Base-by-base conservation (phyloP, 2,797 vertebrate species). In the Salmo trutta region DNA sequence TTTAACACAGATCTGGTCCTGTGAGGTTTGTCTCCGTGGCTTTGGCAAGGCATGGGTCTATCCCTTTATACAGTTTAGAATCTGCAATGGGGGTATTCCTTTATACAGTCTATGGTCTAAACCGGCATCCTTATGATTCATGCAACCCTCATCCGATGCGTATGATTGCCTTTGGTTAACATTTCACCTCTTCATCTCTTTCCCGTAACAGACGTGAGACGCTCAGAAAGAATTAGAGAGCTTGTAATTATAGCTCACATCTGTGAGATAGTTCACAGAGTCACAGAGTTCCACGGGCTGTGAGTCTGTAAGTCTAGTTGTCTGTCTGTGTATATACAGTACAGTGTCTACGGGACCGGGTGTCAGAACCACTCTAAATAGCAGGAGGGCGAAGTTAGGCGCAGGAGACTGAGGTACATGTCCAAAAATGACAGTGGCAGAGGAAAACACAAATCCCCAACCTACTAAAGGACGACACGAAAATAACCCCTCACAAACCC, bases 81-180 rank as follows among this genome's bases (percentile, higher is more conserved):
- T 59, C 19, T 24, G n/a, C 56, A 24, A 24, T 16, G 8, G n/a
- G 5, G n/a, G 4, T 21, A 21, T 16, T 7, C n/a, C n/a, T 62
- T 62, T 62, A 24, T 62, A 21, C 66, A 68, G 21, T 29, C 79
- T 81, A 36, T 36, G 41, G 10, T 47, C 41, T 47, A 47, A 47
- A 47, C 41, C 10, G 10, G 41, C 41, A 47, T 62, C 59, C 21
- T 21, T 62, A 21, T 24, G 59, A 21, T 2, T 62, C 8, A 59
- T 19, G 54, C 56, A 59, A 19, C 56, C n/a, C 59, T 62, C 59
- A 62, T 62, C n/a, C 3, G 10, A 62, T 62, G 56, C 56, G 5
- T 56, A 19, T 56, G 54, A 2, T 56, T 54, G 53, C 17, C 56
- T 19, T 59, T 59, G 56, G 56, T 59, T 7, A 7, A 59, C 6